Evolutionary conservation across 1,140 invertebrate species (phyloP).

Genomic region (Belonocnema kinseyi): DNA sequence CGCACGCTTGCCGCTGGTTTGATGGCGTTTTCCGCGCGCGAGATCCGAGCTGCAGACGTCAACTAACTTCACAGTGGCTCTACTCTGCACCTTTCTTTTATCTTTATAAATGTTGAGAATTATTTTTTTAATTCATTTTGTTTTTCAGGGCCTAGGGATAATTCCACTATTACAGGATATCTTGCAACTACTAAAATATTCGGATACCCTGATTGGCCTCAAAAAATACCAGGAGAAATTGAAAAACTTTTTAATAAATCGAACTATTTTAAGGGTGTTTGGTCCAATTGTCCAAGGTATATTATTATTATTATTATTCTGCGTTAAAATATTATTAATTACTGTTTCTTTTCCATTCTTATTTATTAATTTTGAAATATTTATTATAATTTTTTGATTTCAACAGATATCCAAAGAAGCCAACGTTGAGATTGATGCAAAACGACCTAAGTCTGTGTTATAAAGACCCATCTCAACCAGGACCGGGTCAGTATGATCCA

Average conservation of each 20-base stretch:
- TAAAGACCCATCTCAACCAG: conserved; percentile 47
- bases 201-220: conserved; percentile 41
- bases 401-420: conserved; percentile 47
- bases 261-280: conserved; percentile 53
- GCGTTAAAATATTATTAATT: too few species aligned
- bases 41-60: too few species aligned
- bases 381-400: too few species aligned
- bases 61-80: too few species aligned
- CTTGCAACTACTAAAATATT: not conserved
- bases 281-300: conserved; percentile 45
- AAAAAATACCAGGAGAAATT: conserved; percentile 43
- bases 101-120: too few species aligned
- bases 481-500: conserved; percentile 46
- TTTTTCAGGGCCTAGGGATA: not conserved
- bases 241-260: conserved; percentile 47
- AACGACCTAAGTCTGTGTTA: conserved; percentile 46
- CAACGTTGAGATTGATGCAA: conserved; percentile 35
- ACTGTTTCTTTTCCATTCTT: too few species aligned
- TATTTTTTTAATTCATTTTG: not conserved
- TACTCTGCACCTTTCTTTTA: too few species aligned
- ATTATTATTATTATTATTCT: too few species aligned
- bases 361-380: too few species aligned
- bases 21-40: too few species aligned
- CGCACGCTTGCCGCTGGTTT: too few species aligned
- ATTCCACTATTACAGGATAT: not conserved